A percentile compares a stretch with the other conserved stretches of the same genome.
Evolutionary conservation across 2,797 vertebrate genomes (phyloP).

Genomic region (Arvicola amphibius): DNA sequence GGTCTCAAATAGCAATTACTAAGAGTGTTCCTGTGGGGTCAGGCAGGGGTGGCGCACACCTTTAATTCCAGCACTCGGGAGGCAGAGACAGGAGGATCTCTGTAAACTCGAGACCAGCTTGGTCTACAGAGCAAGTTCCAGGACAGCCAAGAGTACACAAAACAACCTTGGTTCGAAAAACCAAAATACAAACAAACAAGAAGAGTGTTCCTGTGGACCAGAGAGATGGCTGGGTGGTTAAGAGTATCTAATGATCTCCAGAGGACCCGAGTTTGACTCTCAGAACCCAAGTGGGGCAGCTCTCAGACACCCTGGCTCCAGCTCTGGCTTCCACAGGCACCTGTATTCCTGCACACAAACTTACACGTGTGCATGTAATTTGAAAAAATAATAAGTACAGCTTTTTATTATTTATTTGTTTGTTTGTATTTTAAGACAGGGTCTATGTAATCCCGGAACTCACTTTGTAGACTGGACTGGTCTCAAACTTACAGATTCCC

Average conservation of each 20-base stretch:
- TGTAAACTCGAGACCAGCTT: background rate
- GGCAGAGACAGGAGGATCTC: background rate
- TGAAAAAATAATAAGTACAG: too few relatives aligned
- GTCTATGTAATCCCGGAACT: background rate
- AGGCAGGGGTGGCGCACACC: background rate
- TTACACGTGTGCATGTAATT: background rate
- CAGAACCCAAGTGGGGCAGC: background rate
- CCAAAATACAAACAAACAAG: background rate
- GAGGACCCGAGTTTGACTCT: background rate
- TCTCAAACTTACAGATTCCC: background rate
- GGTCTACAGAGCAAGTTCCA: background rate
- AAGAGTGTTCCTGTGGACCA: background rate
- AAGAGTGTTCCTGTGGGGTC: background rate
- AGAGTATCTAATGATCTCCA: background rate
- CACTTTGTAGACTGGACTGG: background rate
- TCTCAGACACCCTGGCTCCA: background rate
- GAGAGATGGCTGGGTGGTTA: background rate
- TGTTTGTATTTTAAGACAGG: background rate
- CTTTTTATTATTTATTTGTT: background rate
- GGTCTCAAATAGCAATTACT: background rate
- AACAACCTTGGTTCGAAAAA: background rate
- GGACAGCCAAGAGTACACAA: background rate
- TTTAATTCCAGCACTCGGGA: background rate
- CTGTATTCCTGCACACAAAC: background rate
- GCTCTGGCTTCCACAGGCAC: background rate